These are phyloP conservation scores for Hydrotaea diabolus DNA, from an alignment of 2,888 invertebrate genomes.

Conservation along the genomic window DNA sequence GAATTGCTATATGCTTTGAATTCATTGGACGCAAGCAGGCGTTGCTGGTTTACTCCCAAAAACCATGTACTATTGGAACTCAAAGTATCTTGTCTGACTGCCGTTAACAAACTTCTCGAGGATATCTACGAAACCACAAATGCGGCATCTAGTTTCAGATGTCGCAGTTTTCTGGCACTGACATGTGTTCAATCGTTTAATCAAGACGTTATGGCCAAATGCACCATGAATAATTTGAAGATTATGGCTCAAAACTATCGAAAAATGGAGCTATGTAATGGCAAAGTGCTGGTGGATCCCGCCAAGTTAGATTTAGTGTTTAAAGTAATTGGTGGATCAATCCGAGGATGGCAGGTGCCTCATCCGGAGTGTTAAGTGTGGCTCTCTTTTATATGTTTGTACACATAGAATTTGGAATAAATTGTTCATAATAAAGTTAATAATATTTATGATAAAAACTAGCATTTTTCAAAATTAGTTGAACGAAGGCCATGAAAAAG, in stretches of 20 bases:
- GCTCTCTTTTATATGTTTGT: neutral
- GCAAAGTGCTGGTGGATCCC: conserved; percentile 1
- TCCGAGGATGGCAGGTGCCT: neutral
- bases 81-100: neutral
- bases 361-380: conserved; percentile 5
- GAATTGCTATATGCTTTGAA: neutral
- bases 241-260: neutral
- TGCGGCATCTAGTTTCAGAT: neutral
- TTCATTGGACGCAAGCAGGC: neutral
- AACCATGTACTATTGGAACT: neutral
- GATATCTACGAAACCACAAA: neutral
- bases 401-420: neutral
- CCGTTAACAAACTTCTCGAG: neutral
- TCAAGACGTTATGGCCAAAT: neutral
- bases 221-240: neutral
- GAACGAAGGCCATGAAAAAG: too few species aligned
- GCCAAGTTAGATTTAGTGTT: neutral
- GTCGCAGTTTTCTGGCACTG: neutral
- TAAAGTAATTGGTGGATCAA: neutral
- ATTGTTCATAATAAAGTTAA: neutral
- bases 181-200: neutral
- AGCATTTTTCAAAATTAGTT: too few species aligned
- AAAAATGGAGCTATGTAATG: neutral
- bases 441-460: neutral
- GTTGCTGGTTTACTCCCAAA: neutral